phyloP scores from a whole-genome alignment of 1,140 invertebrate species.

The Wiebesia pumilae region DNA sequence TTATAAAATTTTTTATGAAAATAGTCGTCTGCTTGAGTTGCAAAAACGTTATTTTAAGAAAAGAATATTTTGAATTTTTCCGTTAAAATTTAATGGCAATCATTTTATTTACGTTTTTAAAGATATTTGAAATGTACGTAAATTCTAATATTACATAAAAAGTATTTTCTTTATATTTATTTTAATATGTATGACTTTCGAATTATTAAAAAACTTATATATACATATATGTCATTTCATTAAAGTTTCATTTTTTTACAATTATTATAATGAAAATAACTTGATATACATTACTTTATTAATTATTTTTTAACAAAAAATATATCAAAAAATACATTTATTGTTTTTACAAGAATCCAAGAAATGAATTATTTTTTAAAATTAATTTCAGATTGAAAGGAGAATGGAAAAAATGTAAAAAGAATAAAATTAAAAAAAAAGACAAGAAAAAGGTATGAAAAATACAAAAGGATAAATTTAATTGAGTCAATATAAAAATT shows the following conservation, averaged over 20 bases:
- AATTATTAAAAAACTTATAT: too few relatives aligned
- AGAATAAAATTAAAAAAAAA: conserved; percentile 71
- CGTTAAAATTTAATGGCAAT: not conserved
- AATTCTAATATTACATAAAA: too few relatives aligned
- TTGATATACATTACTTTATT: not conserved
- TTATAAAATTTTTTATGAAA: not conserved
- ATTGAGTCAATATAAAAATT: not conserved
- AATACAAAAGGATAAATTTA: not conserved
- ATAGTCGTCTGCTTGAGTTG: conserved; percentile 14
- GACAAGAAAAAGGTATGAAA: conserved; percentile 75
- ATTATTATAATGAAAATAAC: not conserved
- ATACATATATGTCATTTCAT: too few relatives aligned
- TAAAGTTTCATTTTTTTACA: too few relatives aligned
- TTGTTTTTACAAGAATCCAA: not conserved
- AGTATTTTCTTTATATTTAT: too few relatives aligned
- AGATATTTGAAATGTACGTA: too few relatives aligned
- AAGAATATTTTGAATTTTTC: not conserved
- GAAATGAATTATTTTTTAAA: conserved; percentile 12
- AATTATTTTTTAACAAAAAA: not conserved
- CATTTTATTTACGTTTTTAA: not conserved
- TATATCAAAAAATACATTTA: not conserved
- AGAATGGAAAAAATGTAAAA: conserved; percentile 76
- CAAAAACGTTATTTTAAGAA: not conserved
- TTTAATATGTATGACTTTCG: too few relatives aligned
- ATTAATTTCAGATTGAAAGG: conserved; percentile 69